phyloP scores from a whole-genome alignment of 1,140 invertebrate species.

The Drosophila carrolli region DNA sequence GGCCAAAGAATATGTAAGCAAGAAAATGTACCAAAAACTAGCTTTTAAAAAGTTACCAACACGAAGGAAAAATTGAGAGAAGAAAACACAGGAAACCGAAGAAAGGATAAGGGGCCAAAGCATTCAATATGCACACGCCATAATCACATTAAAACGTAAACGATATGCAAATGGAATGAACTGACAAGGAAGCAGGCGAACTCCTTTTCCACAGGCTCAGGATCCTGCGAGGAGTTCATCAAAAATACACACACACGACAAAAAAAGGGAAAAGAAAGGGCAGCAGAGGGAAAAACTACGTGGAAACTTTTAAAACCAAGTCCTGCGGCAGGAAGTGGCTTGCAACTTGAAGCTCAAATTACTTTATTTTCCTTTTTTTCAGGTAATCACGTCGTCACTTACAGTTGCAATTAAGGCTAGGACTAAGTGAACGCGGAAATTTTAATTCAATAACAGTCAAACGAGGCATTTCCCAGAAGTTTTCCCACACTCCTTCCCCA shows the following conservation, averaged over 20 bases:
- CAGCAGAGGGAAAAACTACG: conserved; percentile 52
- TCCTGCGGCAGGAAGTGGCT: conserved; percentile 71
- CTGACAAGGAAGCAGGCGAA: conserved; percentile 68
- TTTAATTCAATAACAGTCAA: conserved; percentile 81
- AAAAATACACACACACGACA: conserved; percentile 67
- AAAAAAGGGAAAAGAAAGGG: conserved; percentile 27
- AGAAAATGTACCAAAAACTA: conserved; percentile 44
- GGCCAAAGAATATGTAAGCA: conserved; percentile 2
- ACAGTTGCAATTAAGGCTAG: conserved; percentile 61
- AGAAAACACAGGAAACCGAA: conserved; percentile 5
- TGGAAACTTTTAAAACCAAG: conserved; percentile 40
- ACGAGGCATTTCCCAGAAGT: conserved; percentile 69
- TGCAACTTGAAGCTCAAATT: conserved; percentile 13
- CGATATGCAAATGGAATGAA: conserved; percentile 81
- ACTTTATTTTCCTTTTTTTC: conserved; percentile 34
- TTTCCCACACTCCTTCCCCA: conserved; percentile 16
- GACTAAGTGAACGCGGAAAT: conserved; percentile 54
- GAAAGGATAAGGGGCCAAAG: conserved; percentile 44
- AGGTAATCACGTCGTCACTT: conserved; percentile 75
- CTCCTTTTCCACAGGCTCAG: conserved; percentile 29
- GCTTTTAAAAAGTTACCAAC: conserved; percentile 60
- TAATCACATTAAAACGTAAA: conserved; percentile 83
- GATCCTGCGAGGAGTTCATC: conserved; percentile 52
- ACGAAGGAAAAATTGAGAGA: conserved; percentile 15
- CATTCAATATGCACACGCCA: conserved; percentile 80